phyloP scores from a whole-genome alignment of 2,888 invertebrate species.

The Chrysotoxum bicinctum region DNA sequence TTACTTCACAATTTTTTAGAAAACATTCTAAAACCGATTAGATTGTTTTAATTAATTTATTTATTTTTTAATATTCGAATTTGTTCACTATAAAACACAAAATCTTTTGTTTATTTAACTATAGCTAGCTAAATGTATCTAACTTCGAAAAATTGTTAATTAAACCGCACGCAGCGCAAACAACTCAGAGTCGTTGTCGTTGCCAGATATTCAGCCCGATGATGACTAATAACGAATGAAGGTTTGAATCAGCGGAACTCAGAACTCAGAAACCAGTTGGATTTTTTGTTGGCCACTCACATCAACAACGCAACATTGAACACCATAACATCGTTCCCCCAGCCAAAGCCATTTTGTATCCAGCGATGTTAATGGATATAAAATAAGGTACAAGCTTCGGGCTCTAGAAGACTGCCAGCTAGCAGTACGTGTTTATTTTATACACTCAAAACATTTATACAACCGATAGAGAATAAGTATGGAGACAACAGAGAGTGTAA shows the following conservation, averaged over 20 bases:
- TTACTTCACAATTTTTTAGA: neutral
- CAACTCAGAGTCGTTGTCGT: slow-evolving; percentile 16
- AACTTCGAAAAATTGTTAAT: neutral
- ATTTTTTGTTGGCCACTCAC: slow-evolving; percentile 37
- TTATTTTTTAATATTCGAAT: neutral
- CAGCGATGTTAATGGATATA: neutral
- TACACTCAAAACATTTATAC: neutral
- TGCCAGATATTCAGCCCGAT: slow-evolving; percentile 48
- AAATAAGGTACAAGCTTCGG: neutral
- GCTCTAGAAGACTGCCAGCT: neutral
- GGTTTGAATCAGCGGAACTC: slow-evolving; percentile 49
- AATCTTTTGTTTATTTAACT: slow-evolving; percentile 25
- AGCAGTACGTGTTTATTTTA: neutral
- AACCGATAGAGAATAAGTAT: neutral
- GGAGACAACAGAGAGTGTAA: neutral
- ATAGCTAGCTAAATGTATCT: slow-evolving; percentile 13
- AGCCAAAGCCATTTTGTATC: slow-evolving; percentile 28
- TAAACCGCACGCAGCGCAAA: slow-evolving; percentile 42
- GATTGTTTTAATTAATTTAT: neutral
- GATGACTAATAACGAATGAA: slow-evolving; percentile 52
- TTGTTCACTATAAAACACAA: neutral
- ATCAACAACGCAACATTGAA: neutral
- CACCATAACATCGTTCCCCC: slow-evolving; percentile 14
- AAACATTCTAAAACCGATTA: neutral
- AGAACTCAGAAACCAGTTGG: slow-evolving; percentile 64